phyloP scores from a whole-genome alignment of 2,888 invertebrate genomes.

The Pilophorus perplexus region DNA sequence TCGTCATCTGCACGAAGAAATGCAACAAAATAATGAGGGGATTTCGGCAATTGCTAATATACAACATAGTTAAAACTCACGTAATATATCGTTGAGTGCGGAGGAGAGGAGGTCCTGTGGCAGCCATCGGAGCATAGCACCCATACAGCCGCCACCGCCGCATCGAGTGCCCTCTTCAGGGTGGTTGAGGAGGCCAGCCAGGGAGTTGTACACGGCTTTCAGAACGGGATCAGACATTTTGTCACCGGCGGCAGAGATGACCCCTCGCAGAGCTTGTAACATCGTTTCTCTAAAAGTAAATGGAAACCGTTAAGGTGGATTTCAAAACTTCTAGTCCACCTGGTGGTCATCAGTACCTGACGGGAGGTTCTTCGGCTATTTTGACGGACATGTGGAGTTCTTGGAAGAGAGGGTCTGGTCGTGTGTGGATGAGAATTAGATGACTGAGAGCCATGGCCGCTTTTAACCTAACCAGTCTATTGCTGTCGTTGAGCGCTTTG shows the following conservation, averaged over 20 bases:
- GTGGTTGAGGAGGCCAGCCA: conserved; percentile 66
- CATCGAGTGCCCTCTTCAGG: conserved; percentile 77
- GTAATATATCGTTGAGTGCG: conserved; percentile 70
- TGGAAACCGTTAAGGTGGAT: not conserved
- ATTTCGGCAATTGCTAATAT: not conserved
- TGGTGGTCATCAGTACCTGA: no score
- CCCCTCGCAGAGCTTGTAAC: conserved; percentile 83
- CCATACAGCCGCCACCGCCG: conserved; percentile 85
- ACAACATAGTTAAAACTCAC: conserved; percentile 53
- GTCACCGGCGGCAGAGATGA: conserved; percentile 79
- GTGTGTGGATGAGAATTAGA: conserved; percentile 83
- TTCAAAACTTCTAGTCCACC: no score
- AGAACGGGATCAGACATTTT: conserved; percentile 82
- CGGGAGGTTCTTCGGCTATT: conserved; percentile 76
- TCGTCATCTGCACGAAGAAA: conserved; percentile 57
- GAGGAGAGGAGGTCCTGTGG: conserved; percentile 69
- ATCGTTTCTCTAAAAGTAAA: conserved; percentile 73
- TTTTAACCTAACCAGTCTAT: conserved; percentile 81
- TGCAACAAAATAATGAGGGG: not conserved
- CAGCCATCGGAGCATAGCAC: conserved; percentile 76
- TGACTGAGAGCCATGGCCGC: conserved; percentile 85
- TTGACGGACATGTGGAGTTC: conserved; percentile 87
- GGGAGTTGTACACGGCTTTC: conserved; percentile 68
- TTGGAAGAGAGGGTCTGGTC: conserved; percentile 90
- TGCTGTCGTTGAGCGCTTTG: conserved; percentile 88